Conservation (phyloP, 2,888 invertebrate species). For the Dasypogon diadema region DNA sequence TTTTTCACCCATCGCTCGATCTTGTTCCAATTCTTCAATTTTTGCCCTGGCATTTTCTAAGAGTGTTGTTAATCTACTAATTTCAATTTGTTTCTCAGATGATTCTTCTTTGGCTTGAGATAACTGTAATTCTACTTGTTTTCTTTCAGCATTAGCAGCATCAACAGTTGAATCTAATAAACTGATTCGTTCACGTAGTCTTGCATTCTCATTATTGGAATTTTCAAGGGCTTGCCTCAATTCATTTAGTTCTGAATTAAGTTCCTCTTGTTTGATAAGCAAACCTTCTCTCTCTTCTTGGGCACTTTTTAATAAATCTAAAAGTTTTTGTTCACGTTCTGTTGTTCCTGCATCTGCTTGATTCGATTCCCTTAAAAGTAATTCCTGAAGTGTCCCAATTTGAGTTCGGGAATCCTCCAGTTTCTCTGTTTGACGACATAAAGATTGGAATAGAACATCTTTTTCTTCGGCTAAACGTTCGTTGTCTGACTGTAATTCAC, state of each 20-base stretch:
- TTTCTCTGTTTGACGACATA: constrained; percentile 92
- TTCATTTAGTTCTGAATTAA: constrained; percentile 78
- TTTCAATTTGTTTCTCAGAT: constrained; percentile 83
- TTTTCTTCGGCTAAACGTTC: constrained; percentile 90
- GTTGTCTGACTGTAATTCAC: constrained; percentile 89
- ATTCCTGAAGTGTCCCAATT: constrained; percentile 86
- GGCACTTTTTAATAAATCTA: constrained; percentile 85
- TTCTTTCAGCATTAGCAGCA: constrained; percentile 79
- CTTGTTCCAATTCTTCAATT: constrained; percentile 79
- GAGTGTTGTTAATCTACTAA: constrained; percentile 80
- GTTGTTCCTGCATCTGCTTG: constrained; percentile 77
- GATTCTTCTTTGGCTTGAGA: constrained; percentile 79
- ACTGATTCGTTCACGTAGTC: constrained; percentile 77
- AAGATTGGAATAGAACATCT: constrained; percentile 87
- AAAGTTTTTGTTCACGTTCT: constrained; percentile 83
- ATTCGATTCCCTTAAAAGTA: constrained; percentile 79
- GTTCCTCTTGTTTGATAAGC: constrained; percentile 81
- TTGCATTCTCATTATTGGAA: constrained; percentile 75
- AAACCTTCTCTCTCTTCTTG: constrained; percentile 84
- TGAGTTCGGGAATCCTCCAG: constrained; percentile 86
- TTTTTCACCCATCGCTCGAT: constrained; percentile 76
- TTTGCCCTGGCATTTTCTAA: constrained; percentile 88
- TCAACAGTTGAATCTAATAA: constrained; percentile 81
- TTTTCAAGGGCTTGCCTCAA: constrained; percentile 73
- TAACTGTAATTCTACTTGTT: constrained; percentile 80